phyloP scores from a whole-genome alignment of 2,888 invertebrate species.

The Strigamia maritima region DNA sequence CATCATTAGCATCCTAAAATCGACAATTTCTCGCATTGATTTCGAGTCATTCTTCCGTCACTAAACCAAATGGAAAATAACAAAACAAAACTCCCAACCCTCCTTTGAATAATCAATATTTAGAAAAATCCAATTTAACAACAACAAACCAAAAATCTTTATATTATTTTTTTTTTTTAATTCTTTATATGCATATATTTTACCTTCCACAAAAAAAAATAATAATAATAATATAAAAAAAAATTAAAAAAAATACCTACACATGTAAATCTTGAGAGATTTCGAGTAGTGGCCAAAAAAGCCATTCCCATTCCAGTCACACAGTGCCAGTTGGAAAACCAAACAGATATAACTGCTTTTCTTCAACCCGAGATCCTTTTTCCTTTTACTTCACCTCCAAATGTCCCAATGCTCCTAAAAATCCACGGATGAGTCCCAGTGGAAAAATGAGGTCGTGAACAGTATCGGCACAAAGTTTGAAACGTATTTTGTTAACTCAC shows the following conservation, averaged over 20 bases:
- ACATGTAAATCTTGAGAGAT: background rate
- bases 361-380: background rate
- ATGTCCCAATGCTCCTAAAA: slow-evolving; percentile 24
- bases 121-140: background rate
- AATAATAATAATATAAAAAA: background rate
- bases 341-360: slow-evolving; percentile 25
- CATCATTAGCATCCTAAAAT: background rate
- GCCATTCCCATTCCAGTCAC: slow-evolving; percentile 12
- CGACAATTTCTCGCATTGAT: slow-evolving; percentile 11
- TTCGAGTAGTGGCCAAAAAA: background rate
- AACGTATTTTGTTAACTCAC: slow-evolving; percentile 27
- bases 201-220: too few relatives aligned
- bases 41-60: background rate
- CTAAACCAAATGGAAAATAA: background rate
- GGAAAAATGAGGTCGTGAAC: slow-evolving; percentile 25
- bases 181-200: too few relatives aligned
- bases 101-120: background rate
- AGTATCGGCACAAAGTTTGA: slow-evolving; percentile 27
- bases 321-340: slow-evolving; percentile 11
- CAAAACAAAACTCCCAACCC: background rate
- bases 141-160: background rate
- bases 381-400: slow-evolving; percentile 14
- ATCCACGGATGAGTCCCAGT: slow-evolving; percentile 24
- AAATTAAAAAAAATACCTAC: background rate
- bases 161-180: too few relatives aligned